Conservation (phyloP, 2,797 vertebrate species). For the Sebastolobus altivelis region DNA sequence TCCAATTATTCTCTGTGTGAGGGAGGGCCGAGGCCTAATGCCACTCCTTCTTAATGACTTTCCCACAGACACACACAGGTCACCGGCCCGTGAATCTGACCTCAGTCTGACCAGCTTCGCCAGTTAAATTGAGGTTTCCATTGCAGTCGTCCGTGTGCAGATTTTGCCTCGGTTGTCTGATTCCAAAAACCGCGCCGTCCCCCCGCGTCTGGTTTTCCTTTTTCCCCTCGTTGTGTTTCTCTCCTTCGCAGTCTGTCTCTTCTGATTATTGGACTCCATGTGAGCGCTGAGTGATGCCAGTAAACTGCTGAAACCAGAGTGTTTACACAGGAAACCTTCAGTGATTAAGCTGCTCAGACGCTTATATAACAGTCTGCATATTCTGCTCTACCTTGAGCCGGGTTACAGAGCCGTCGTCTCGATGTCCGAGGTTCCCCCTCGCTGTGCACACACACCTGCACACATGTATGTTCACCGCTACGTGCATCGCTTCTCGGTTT, state of each 20-base stretch:
- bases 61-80: constrained; percentile 64
- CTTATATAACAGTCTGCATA: constrained; percentile 75
- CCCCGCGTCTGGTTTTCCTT: constrained; percentile 54
- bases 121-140: constrained; percentile 69
- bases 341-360: constrained; percentile 64
- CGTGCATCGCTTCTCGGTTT: not conserved
- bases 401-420: constrained; percentile 31
- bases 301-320: constrained; percentile 69
- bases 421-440: too few species aligned
- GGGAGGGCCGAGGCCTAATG: constrained; percentile 38
- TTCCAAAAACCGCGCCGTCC: constrained; percentile 70
- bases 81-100: constrained; percentile 41
- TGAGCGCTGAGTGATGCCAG: constrained; percentile 67
- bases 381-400: constrained; percentile 44
- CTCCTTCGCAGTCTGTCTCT: constrained; percentile 62
- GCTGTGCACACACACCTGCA: not conserved
- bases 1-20: constrained; percentile 53
- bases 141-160: constrained; percentile 25
- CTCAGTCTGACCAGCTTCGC: constrained; percentile 61
- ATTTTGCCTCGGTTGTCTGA: constrained; percentile 37
- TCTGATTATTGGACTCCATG: constrained; percentile 65
- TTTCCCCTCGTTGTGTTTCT: constrained; percentile 45
- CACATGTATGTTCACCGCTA: constrained; percentile 18
- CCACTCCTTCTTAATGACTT: constrained; percentile 63
- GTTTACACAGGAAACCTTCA: constrained; percentile 71